Conservation (phyloP, 2,888 invertebrate genomes). For the Trimorus sp. region DNA sequence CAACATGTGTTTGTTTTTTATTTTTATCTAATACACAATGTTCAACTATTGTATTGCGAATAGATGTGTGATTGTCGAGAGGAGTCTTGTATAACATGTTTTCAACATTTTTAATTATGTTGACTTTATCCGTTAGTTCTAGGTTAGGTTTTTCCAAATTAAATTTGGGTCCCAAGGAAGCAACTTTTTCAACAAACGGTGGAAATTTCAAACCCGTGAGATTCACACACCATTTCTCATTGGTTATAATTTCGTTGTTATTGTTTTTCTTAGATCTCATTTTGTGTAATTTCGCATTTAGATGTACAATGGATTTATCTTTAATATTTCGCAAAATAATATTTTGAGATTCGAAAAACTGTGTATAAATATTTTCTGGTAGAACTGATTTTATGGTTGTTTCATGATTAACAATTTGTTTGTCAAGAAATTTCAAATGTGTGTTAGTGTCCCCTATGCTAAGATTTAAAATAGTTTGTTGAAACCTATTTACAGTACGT, state of each 20-base stretch:
- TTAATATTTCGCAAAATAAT: no score
- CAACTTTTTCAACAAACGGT: background rate
- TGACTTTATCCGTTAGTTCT: background rate
- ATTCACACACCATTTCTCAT: background rate
- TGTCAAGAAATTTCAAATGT: no score
- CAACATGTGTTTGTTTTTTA: background rate
- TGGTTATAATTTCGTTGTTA: background rate
- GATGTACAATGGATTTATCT: no score
- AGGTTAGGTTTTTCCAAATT: background rate
- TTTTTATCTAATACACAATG: slow-evolving; percentile 1
- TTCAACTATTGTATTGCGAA: background rate
- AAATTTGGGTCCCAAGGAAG: background rate
- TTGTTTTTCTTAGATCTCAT: background rate
- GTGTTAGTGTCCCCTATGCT: no score
- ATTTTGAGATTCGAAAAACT: no score
- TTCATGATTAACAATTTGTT: no score
- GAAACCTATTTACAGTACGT: no score
- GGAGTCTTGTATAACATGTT: background rate
- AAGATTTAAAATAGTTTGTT: no score
- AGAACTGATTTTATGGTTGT: no score
- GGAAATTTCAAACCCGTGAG: background rate
- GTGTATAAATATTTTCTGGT: no score
- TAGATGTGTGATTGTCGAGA: background rate
- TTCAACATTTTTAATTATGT: slow-evolving; percentile 17
- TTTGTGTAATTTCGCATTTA: no score